These are phyloP conservation scores for Dryobotodes eremita DNA, from an alignment of 2,888 invertebrate species.

Conservation along the genomic window DNA sequence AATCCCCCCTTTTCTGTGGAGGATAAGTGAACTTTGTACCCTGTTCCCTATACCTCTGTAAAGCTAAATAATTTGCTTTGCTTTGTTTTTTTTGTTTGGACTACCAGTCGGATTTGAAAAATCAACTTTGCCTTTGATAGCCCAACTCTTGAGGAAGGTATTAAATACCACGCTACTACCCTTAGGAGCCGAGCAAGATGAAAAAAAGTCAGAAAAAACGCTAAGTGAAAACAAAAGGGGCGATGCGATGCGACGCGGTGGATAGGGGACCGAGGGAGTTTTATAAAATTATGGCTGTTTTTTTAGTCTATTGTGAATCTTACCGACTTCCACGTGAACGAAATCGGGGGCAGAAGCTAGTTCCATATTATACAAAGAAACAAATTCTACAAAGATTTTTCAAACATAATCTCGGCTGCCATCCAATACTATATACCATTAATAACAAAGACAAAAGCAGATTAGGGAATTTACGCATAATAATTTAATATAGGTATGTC, in stretches of 20 bases:
- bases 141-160: neutral
- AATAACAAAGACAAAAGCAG: slow-evolving; percentile 49
- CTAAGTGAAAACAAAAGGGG: neutral
- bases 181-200: neutral
- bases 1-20: no score
- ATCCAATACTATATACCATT: slow-evolving; percentile 31
- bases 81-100: neutral
- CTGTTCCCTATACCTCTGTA: no score
- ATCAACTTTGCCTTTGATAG: neutral
- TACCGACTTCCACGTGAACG: neutral
- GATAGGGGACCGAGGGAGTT: neutral
- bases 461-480: slow-evolving; percentile 43
- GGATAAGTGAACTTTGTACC: no score
- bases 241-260: neutral
- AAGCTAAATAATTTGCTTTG: neutral
- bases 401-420: slow-evolving; percentile 17
- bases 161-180: neutral
- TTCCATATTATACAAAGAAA: neutral
- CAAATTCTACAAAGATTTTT: slow-evolving; percentile 7
- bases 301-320: neutral
- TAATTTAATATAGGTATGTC: slow-evolving; percentile 49
- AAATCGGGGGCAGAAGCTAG: neutral
- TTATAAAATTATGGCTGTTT: neutral
- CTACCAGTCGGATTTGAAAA: no score
- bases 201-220: neutral